phyloP scores from a whole-genome alignment of 2,797 vertebrate genomes.

The Coranthus polyacanthus region DNA sequence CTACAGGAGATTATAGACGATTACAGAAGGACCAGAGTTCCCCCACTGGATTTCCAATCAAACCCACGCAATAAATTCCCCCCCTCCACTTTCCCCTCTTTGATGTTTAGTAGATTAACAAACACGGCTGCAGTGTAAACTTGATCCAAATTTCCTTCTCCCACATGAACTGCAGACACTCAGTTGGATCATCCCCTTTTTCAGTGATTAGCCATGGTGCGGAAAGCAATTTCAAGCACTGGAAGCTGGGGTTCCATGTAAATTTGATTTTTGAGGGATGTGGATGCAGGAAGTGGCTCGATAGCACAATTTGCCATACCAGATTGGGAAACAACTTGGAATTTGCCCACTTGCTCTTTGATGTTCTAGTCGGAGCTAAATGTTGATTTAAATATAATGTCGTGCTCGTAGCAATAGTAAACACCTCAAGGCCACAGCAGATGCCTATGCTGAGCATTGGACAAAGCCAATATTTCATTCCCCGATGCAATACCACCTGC shows the following conservation, averaged over 20 bases:
- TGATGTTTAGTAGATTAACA: conserved; percentile 78
- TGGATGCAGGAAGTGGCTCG: conserved; percentile 46
- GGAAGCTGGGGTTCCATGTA: conserved; percentile 52
- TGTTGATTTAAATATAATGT: conserved; percentile 61
- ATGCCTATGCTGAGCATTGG: conserved; percentile 17
- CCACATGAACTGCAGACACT: conserved; percentile 59
- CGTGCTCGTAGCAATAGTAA: conserved; percentile 28
- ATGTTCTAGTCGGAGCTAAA: conserved; percentile 58
- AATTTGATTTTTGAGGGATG: conserved; percentile 61
- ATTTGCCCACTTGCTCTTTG: conserved; percentile 58
- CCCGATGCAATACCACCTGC: conserved; percentile 52
- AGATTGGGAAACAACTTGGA: conserved; percentile 63
- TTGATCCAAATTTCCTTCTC: conserved; percentile 74
- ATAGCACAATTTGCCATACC: conserved; percentile 61
- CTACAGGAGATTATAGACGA: conserved; percentile 74
- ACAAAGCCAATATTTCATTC: conserved; percentile 60
- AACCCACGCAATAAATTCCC: conserved; percentile 63
- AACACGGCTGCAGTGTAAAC: conserved; percentile 66
- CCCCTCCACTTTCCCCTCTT: conserved; percentile 57
- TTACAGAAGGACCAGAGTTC: conserved; percentile 64
- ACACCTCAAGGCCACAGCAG: conserved; percentile 39
- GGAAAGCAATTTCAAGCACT: conserved; percentile 71
- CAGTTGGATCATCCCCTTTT: conserved; percentile 73
- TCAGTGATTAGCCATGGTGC: conserved; percentile 73
- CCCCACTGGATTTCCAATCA: conserved; percentile 73